phyloP scores from a whole-genome alignment of 37 sponge, comb jelly and placozoan species.

The Tethya wilhelma region DNA sequence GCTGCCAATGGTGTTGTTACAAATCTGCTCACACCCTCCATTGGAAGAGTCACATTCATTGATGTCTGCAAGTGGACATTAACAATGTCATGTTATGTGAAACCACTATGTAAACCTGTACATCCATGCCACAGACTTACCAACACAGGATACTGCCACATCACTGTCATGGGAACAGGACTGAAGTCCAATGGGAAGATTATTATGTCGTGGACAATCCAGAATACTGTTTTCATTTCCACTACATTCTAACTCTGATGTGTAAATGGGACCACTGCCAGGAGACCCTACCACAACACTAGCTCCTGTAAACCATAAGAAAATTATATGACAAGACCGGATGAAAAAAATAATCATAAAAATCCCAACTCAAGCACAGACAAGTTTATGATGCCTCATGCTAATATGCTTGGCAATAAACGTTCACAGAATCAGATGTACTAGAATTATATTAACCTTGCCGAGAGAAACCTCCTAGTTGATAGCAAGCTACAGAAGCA shows the following conservation, averaged over 20 bases:
- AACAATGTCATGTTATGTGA: background rate
- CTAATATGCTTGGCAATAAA: background rate
- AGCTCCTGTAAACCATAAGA: background rate
- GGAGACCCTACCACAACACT: background rate
- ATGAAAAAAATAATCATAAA: background rate
- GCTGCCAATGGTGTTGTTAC: conserved; percentile 35
- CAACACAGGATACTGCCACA: conserved; percentile 27
- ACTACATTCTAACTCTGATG: conserved; percentile 7
- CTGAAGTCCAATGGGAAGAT: conserved; percentile 5
- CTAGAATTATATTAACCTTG: conserved; percentile 1
- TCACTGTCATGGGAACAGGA: conserved; percentile 33
- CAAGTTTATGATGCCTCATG: too few relatives aligned
- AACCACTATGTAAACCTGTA: background rate
- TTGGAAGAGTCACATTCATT: conserved; percentile 30
- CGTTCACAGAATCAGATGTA: too few relatives aligned
- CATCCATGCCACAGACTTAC: background rate
- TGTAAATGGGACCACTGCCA: conserved; percentile 41
- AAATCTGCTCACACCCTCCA: conserved; percentile 42
- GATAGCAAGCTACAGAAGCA: conserved; percentile 27
- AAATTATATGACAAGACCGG: background rate
- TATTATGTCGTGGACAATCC: background rate
- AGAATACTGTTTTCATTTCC: conserved; percentile 26
- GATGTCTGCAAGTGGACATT: conserved; percentile 15
- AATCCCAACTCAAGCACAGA: background rate
- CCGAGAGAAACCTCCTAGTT: conserved; percentile 5